These are phyloP conservation scores for Fratercula arctica DNA, from an alignment of 2,797 vertebrate genomes.

Conservation along the genomic window DNA sequence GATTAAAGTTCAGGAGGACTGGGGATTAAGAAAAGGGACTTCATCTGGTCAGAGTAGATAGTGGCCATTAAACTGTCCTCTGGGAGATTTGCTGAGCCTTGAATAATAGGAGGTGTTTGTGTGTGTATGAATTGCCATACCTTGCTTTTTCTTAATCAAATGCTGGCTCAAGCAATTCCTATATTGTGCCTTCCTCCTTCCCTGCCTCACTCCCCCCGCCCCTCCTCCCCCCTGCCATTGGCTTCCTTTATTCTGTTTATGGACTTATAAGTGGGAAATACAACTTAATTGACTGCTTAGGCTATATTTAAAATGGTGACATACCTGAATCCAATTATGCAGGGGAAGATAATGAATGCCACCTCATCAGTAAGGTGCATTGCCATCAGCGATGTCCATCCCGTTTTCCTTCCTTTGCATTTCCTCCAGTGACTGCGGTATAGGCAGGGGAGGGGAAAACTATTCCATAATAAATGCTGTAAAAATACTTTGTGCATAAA, in stretches of 20 bases:
- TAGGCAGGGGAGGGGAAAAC: background rate
- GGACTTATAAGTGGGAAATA: background rate
- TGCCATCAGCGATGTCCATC: background rate
- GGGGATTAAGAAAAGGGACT: constrained; percentile 23
- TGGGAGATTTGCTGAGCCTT: constrained; percentile 14
- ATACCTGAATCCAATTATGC: background rate
- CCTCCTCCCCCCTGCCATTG: fast-evolving
- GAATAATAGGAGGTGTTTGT: background rate
- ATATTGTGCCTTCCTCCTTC: background rate
- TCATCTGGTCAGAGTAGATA: constrained; percentile 37
- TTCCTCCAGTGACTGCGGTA: background rate
- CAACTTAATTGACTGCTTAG: background rate
- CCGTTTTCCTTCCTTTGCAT: background rate
- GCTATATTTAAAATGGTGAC: constrained; percentile 16
- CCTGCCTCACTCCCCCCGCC: background rate
- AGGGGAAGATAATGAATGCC: background rate
- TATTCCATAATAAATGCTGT: background rate
- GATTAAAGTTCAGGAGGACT: constrained; percentile 5
- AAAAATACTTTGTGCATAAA: background rate
- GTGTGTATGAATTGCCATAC: background rate
- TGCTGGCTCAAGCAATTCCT: background rate
- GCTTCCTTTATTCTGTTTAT: background rate
- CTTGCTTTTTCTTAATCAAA: background rate
- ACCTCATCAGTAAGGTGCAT: background rate
- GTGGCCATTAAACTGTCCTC: constrained; percentile 1